Evolutionary conservation across 2,113 vertebrate genomes (phyloP).

Genomic region (Oncorhynchus mykiss): DNA sequence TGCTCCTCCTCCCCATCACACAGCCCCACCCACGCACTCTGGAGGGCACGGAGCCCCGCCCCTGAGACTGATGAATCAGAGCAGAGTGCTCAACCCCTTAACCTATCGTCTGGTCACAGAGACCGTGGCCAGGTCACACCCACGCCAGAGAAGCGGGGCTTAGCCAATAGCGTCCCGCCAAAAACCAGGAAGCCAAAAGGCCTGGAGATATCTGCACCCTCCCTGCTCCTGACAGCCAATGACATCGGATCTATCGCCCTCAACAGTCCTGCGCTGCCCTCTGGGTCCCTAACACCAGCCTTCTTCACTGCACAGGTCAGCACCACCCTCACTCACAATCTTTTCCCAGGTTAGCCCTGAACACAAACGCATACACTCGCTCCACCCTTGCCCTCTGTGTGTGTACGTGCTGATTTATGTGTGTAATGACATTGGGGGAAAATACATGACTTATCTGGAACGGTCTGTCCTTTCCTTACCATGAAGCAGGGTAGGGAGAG

Average conservation of each 20-base stretch:
- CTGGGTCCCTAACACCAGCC: slow-evolving; percentile 86
- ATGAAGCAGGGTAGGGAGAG: neutral
- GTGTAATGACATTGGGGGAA: neutral
- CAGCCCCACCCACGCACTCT: slow-evolving; percentile 70
- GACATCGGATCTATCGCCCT: slow-evolving; percentile 87
- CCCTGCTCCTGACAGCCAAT: slow-evolving; percentile 82
- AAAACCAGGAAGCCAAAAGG: slow-evolving; percentile 91
- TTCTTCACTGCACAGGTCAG: slow-evolving; percentile 90
- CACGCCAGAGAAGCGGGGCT: slow-evolving; percentile 46
- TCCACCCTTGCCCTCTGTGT: neutral
- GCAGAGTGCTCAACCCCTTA: slow-evolving; percentile 82
- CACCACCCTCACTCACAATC: neutral
- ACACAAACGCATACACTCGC: neutral
- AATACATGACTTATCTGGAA: neutral
- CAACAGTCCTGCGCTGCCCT: slow-evolving; percentile 88
- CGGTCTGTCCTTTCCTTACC: neutral
- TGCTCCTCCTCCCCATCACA: slow-evolving; percentile 78
- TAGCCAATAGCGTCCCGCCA: slow-evolving; percentile 74
- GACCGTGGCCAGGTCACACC: slow-evolving; percentile 69
- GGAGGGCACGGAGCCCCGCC: slow-evolving; percentile 76
- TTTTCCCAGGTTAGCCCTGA: neutral
- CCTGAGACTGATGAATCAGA: slow-evolving; percentile 76
- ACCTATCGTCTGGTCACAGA: slow-evolving; percentile 85
- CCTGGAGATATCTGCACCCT: slow-evolving; percentile 84
- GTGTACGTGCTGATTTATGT: neutral